These are phyloP conservation scores for Wiebesia pumilae DNA, from an alignment of 1,140 invertebrate species.

Conservation along the genomic window DNA sequence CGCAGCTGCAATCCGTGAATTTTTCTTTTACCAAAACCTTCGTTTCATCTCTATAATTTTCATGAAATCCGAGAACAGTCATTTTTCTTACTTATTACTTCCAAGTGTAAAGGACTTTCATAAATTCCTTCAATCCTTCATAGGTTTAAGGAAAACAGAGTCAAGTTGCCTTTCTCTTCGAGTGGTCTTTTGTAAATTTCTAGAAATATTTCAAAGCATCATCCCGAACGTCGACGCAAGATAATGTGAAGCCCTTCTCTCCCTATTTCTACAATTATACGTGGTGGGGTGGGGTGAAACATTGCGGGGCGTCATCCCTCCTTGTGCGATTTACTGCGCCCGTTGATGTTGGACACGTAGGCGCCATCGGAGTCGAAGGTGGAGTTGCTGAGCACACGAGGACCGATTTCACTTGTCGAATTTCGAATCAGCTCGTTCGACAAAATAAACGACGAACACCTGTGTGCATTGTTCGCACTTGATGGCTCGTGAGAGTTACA, in stretches of 20 bases:
- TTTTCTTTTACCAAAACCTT: neutral
- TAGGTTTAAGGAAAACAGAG: neutral
- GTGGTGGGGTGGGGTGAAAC: neutral
- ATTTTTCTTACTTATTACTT: neutral
- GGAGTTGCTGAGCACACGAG: too few relatives aligned
- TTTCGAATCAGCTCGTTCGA: slow-evolving; percentile 19
- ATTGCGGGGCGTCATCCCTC: neutral
- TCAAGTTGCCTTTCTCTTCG: neutral
- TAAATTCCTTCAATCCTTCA: neutral
- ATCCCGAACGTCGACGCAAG: neutral
- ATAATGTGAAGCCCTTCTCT: neutral
- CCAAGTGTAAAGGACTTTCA: neutral
- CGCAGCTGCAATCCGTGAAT: too few relatives aligned
- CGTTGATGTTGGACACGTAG: slow-evolving; percentile 13
- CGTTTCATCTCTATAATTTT: neutral
- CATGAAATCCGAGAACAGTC: neutral
- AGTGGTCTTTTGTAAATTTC: neutral
- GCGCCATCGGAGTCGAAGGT: neutral
- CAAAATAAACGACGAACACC: slow-evolving; percentile 26
- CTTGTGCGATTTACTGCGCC: slow-evolving; percentile 7
- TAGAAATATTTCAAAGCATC: neutral
- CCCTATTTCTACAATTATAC: too few relatives aligned
- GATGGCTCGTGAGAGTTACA: neutral
- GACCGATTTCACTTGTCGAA: slow-evolving; percentile 22
- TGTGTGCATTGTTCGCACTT: neutral